phyloP scores from a whole-genome alignment of 2,113 vertebrate genomes.

The Eudyptes chrysolophus region DNA sequence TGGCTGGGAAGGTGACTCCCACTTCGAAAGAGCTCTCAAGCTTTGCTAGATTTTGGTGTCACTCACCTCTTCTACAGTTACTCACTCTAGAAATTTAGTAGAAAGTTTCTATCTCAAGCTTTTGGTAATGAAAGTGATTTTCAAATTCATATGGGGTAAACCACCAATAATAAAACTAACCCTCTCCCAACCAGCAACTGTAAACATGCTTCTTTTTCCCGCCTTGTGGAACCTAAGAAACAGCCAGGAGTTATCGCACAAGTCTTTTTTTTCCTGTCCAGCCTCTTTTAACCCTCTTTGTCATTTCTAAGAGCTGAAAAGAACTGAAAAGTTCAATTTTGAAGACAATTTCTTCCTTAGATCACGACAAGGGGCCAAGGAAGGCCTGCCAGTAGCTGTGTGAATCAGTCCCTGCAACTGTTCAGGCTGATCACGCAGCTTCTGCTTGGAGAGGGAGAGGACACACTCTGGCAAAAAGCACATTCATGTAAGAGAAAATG shows the following conservation, averaged over 20 bases:
- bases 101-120: not conserved
- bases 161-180: rapidly evolving
- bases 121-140: not conserved
- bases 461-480: not conserved
- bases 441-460: not conserved
- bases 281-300: not conserved
- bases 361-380: not conserved
- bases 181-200: not conserved
- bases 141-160: not conserved
- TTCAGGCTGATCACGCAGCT: not conserved
- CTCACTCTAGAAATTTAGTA: not conserved
- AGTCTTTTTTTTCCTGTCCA: not conserved
- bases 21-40: not conserved
- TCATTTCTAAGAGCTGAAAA: not conserved
- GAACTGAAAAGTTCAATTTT: not conserved
- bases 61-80: not conserved
- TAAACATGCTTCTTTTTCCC: not conserved
- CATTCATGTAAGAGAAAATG: not conserved
- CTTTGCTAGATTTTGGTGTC: not conserved
- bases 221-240: not conserved
- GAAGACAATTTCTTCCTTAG: not conserved
- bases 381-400: not conserved
- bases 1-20: not conserved
- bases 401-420: not conserved
- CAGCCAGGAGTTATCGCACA: not conserved